Base-by-base conservation (phyloP, 1,140 invertebrate species). In the Temnothorax nylanderi region DNA sequence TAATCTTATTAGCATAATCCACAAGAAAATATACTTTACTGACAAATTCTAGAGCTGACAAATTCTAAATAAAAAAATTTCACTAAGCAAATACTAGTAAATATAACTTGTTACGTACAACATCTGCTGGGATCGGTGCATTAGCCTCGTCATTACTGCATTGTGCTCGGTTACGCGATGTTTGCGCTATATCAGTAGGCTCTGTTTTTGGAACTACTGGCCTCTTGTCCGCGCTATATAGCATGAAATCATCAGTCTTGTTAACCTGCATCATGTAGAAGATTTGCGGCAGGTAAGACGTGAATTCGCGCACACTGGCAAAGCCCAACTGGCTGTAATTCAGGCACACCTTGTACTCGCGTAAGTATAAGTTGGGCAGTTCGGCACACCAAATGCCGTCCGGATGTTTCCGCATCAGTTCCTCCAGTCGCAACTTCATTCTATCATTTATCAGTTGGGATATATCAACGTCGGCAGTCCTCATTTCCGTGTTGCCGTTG, bases 311-410 rank as follows among this genome's bases (percentile, higher is more conserved):
- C 5, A 95, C 91, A 80, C 93, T 94, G 5, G 85, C 78, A 41
- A 94, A 95, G 4, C 94, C 94, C 6, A 94, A 34, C 5, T 93
- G 92, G 16, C 44, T 18, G 32, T 94, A 95, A 69, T 94, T 92
- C 8, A 95, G 86, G 1, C 77, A 32, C 11, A 94, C 26, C 1
- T 89, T 91, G 67, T 94, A 95, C 44, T 93, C 90, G 21, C 92
- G 58, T 10, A 88, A 18, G 84, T 94, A 95, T 10, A 89, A 44
- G 2, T 87, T 69, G 0, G 94, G 94, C 2, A 95, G 34, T 0
- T 95, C 91, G 0, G 93, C 88, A 78, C 94, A 95, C 93, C 92
- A 94, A 37, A 95, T 95, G 5, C 95, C 95, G 41, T 94, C 75
- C 11, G 92, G 90, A 89, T 92, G 18, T 41, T 93, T 92, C 26